Conservation (phyloP, 2,113 vertebrate genomes). For the Pteruthius melanotis region DNA sequence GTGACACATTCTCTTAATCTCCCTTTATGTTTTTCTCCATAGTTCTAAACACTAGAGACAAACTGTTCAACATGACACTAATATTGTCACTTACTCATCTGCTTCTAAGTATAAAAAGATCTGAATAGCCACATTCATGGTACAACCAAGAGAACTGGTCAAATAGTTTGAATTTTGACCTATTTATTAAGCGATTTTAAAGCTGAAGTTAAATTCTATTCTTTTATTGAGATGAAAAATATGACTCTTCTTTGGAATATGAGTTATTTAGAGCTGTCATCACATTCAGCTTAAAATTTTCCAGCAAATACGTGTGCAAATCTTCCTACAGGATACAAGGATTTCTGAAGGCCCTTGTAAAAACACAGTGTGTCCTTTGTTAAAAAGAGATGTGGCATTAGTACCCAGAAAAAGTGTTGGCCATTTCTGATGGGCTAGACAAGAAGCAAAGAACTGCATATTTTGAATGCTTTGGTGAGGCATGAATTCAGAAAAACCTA, state of each 20-base stretch:
- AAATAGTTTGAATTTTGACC: background rate
- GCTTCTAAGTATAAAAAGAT: background rate
- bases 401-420: background rate
- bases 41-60: background rate
- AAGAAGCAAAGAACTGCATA: background rate
- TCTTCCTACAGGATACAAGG: background rate
- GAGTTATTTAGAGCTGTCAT: background rate
- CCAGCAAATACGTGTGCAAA: background rate
- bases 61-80: background rate
- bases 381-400: background rate
- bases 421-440: background rate
- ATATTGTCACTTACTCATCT: background rate
- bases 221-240: background rate
- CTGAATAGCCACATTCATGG: background rate
- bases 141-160: background rate
- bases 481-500: background rate
- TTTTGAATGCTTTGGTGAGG: conserved; percentile 4
- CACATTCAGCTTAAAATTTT: background rate
- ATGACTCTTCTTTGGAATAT: background rate
- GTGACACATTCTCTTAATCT: background rate
- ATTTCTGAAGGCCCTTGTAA: background rate
- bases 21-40: background rate
- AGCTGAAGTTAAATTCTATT: background rate
- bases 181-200: background rate
- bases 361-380: background rate